phyloP scores from a whole-genome alignment of 2,797 vertebrate genomes.

The Onychomys torridus region DNA sequence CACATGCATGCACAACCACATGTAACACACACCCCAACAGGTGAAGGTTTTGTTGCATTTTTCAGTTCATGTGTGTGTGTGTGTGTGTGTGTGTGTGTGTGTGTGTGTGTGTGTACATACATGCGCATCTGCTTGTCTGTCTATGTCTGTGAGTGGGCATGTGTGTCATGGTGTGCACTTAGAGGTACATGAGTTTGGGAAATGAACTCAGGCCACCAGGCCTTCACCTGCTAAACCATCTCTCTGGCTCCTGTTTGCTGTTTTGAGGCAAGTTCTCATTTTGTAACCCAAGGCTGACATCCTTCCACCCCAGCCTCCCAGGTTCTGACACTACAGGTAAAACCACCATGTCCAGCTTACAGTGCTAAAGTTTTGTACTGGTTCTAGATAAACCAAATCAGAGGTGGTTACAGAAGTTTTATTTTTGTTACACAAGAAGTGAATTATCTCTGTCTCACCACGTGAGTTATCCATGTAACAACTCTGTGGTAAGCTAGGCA shows the following conservation, averaged over 20 bases:
- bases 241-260: neutral
- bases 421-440: conserved; percentile 60
- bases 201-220: neutral
- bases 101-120: neutral
- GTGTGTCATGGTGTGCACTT: neutral
- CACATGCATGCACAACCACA: neutral
- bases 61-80: no score
- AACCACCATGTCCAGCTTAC: neutral
- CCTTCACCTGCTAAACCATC: neutral
- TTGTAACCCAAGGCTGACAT: neutral
- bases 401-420: conserved; percentile 40
- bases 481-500: neutral
- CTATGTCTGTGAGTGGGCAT: neutral
- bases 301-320: neutral
- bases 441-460: neutral
- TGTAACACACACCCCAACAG: neutral
- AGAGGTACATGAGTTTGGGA: neutral
- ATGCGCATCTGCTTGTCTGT: neutral
- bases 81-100: neutral
- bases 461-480: conserved; percentile 12
- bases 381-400: neutral
- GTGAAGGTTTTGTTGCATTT: neutral
- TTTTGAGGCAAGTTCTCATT: neutral
- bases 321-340: neutral
- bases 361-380: neutral